Evolutionary conservation across 2,888 invertebrate genomes (phyloP).

Genomic region (Seira sanloemensis): DNA sequence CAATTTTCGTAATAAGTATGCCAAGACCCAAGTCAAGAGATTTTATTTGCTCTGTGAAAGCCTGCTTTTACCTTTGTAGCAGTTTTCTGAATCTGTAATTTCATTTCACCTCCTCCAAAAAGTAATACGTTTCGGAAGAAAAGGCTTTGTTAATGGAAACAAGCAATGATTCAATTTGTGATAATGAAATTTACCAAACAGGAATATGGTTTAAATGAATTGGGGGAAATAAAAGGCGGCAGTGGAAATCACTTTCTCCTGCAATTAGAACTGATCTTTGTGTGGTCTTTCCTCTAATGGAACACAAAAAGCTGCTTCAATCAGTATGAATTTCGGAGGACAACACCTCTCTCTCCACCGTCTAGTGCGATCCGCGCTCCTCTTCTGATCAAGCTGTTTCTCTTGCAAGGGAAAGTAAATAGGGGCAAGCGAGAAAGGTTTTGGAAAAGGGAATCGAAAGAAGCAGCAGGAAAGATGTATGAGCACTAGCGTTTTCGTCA

Average conservation of each 20-base stretch:
- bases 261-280: neutral
- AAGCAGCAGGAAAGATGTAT: neutral
- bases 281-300: neutral
- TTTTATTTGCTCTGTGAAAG: neutral
- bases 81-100: neutral
- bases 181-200: neutral
- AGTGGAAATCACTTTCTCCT: too few species aligned
- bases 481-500: neutral
- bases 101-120: neutral
- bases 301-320: neutral
- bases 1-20: neutral
- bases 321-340: neutral
- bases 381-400: slow-evolving; percentile 45
- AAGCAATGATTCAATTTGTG: neutral
- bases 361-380: slow-evolving; percentile 52
- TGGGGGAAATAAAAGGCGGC: too few species aligned
- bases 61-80: neutral
- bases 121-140: neutral
- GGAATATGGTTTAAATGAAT: too few species aligned
- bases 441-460: slow-evolving; percentile 10
- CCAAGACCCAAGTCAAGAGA: too few species aligned
- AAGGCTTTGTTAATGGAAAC: neutral
- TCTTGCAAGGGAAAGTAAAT: slow-evolving; percentile 42
- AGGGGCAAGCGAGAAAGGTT: slow-evolving; percentile 7
- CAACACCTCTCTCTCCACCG: slow-evolving; percentile 23